phyloP scores from a whole-genome alignment of 2,113 vertebrate species.

The Motacilla tschutschensis region DNA sequence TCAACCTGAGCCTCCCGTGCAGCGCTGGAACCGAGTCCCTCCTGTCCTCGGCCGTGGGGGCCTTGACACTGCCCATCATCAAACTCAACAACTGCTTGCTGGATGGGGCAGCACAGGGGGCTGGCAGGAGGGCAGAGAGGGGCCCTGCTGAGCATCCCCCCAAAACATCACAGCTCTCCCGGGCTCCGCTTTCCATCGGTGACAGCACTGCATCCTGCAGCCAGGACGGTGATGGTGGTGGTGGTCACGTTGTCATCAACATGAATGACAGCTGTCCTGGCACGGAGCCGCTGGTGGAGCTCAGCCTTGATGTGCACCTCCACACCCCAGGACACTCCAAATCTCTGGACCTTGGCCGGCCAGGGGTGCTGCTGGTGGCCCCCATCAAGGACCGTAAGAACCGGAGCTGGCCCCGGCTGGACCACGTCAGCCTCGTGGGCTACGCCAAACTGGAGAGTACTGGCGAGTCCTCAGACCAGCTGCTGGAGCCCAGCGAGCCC shows the following conservation, averaged over 20 bases:
- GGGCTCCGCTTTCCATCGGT: rapidly evolving
- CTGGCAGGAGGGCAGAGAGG: neutral
- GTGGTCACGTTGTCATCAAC: neutral
- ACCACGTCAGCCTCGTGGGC: constrained; percentile 73
- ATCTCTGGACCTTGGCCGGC: constrained; percentile 71
- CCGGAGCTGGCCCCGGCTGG: constrained; percentile 88
- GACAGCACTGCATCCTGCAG: rapidly evolving
- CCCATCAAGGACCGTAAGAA: constrained; percentile 74
- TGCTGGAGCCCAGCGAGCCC: constrained; percentile 71
- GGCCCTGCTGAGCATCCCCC: neutral
- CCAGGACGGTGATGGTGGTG: neutral
- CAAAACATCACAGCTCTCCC: constrained; percentile 5
- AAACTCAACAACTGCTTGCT: constrained; percentile 70
- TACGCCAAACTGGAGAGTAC: constrained; percentile 83
- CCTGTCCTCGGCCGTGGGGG: constrained; percentile 20
- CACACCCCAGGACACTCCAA: constrained; percentile 71
- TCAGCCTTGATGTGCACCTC: constrained; percentile 53
- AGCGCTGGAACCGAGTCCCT: constrained; percentile 16
- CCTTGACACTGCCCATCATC: constrained; percentile 43
- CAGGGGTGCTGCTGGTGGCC: constrained; percentile 39
- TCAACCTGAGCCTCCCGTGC: constrained; percentile 34
- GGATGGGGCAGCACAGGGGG: constrained; percentile 8
- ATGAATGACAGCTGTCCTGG: neutral
- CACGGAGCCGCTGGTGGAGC: neutral
- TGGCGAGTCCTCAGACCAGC: constrained; percentile 76